phyloP scores from a whole-genome alignment of 1,140 invertebrate species.

The Platyscapa corneri region DNA sequence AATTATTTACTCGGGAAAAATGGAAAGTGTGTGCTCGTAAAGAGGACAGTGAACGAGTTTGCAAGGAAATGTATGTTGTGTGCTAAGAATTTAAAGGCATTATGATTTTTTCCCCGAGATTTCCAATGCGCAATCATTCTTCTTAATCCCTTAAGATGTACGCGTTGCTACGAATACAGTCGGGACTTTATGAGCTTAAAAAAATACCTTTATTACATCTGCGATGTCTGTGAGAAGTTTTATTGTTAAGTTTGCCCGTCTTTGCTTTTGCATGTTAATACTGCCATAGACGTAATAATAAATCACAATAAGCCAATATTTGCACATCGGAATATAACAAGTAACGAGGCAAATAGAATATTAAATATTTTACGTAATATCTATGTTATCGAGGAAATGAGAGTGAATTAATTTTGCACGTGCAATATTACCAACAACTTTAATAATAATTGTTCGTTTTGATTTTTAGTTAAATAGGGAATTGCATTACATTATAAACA shows the following conservation, averaged over 20 bases:
- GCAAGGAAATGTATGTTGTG: neutral
- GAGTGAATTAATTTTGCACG: neutral
- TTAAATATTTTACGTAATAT: neutral
- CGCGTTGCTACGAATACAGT: too few relatives aligned
- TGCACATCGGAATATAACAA: too few relatives aligned
- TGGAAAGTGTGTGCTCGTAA: neutral
- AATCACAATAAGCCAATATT: too few relatives aligned
- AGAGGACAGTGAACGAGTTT: conserved; percentile 1
- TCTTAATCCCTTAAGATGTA: neutral
- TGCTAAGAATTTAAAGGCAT: neutral
- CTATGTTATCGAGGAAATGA: neutral
- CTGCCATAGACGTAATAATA: too few relatives aligned
- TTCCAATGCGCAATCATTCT: neutral
- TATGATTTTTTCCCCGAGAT: neutral
- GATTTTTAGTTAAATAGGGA: neutral
- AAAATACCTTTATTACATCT: too few relatives aligned
- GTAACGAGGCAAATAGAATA: too few relatives aligned
- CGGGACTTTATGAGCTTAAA: too few relatives aligned
- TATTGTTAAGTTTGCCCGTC: too few relatives aligned
- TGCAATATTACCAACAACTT: neutral
- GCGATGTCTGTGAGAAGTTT: too few relatives aligned
- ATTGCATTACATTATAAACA: neutral
- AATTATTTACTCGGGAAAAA: conserved; percentile 1
- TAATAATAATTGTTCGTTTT: neutral
- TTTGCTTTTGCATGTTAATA: too few relatives aligned